These are phyloP conservation scores for Chionodraco myersi DNA, from an alignment of 2,113 vertebrate genomes.

Conservation along the genomic window DNA sequence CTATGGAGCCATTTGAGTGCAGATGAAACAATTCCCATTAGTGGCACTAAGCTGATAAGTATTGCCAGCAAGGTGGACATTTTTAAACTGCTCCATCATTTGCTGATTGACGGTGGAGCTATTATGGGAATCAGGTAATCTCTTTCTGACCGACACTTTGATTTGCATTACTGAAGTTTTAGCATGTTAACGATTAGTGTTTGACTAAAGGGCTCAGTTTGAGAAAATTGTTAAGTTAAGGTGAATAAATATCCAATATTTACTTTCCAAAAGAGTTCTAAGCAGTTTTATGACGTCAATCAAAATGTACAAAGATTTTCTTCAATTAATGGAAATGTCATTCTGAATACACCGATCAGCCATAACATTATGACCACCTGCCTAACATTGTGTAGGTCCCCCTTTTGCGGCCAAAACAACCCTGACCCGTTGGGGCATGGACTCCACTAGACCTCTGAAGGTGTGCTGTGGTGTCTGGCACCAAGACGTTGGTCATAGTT, in stretches of 20 bases:
- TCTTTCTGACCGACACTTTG: slow-evolving; percentile 11
- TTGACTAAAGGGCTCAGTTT: slow-evolving; percentile 29
- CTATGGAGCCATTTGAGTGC: slow-evolving; percentile 57
- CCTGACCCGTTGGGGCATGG: too few relatives aligned
- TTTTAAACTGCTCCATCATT: slow-evolving; percentile 74
- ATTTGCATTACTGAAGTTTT: slow-evolving; percentile 25
- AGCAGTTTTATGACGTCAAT: slow-evolving; percentile 6
- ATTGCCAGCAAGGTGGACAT: slow-evolving; percentile 59
- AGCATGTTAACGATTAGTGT: slow-evolving; percentile 25
- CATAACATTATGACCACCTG: too few relatives aligned
- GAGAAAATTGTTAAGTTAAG: slow-evolving; percentile 3
- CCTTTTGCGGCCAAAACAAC: too few relatives aligned
- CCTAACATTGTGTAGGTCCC: too few relatives aligned
- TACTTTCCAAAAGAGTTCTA: too few relatives aligned
- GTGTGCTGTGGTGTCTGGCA: too few relatives aligned
- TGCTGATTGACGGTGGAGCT: slow-evolving; percentile 69
- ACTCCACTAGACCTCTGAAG: too few relatives aligned
- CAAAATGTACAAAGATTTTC: neutral
- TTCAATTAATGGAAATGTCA: neutral
- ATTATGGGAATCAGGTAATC: slow-evolving; percentile 56
- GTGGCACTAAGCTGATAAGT: slow-evolving; percentile 73
- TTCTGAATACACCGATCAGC: neutral
- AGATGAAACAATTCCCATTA: slow-evolving; percentile 80
- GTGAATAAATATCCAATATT: slow-evolving; percentile 3
- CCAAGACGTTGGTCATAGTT: too few relatives aligned